Evolutionary conservation across 2,797 vertebrate species (phyloP), one percentile per base, ranked within the genome.

Genomic region (Merluccius polli): DNA sequence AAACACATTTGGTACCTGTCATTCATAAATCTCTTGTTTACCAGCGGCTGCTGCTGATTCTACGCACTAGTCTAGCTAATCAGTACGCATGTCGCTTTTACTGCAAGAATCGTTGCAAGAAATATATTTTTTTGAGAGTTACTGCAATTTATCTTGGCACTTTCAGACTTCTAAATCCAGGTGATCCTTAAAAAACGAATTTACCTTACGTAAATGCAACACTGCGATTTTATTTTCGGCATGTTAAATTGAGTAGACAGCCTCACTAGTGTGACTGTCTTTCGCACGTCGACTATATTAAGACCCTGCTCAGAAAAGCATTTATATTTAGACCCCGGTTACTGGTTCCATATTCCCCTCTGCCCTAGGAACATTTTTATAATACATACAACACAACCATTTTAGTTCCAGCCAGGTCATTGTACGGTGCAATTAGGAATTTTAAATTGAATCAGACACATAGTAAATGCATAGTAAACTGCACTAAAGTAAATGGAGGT

Each of bases 261-360:
- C 87, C 85, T 91, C 81, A 87, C 89, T 86, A 92, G 87, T 93
- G 89, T 90, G 91, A 92, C 91, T 89, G 88, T 87, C 90, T 90
- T 93, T 93, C 86, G 84, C 93, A 93, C 89, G 72, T 90, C 81
- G 84, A 89, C 91, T 93, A 93, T 94, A 93, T 92, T 92, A 94
- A 94, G 92, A 84, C 74, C 82, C 83, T 83, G 87, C 92, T 93
- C 91, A 92, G 90, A 93, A 93, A 92, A 88, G 82, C 85, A 77
- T 87, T 92, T 94, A 93, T 92, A 92, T 92, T 90, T 94, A 94
- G 91, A 65, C 88, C 69, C 69, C 75, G 75, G 89, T 90, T 92
- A 90, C 90, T 93, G 89, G 82, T 93, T 92, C 90, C 82, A 75
- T 89, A 85, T 92, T 92, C 88, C 89, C 81, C 81, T 86, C 87